phyloP scores from a whole-genome alignment of 2,888 invertebrate genomes.

The Andrena trimmerana region DNA sequence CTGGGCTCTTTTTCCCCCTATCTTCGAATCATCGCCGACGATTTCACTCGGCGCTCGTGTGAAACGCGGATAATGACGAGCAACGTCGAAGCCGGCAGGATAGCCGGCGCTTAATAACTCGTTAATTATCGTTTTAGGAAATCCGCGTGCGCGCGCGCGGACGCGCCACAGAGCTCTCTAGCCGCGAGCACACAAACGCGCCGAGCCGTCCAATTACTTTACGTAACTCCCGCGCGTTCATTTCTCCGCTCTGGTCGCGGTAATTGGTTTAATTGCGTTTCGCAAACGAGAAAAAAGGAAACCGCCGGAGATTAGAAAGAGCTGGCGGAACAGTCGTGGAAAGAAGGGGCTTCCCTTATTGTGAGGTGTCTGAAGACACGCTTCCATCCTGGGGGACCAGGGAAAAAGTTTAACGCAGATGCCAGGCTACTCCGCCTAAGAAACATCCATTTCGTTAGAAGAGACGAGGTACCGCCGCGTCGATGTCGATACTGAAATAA shows the following conservation, averaged over 20 bases:
- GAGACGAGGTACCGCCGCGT: not conserved
- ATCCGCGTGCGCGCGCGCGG: constrained; percentile 76
- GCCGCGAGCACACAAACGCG: constrained; percentile 13
- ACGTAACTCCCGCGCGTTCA: constrained; percentile 81
- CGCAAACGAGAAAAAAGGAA: constrained; percentile 71
- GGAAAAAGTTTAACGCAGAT: constrained; percentile 15
- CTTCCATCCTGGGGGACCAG: constrained; percentile 4
- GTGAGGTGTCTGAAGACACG: constrained; percentile 22
- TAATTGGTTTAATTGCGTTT: constrained; percentile 85
- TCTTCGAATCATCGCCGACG: constrained; percentile 72
- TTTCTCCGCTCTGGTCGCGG: constrained; percentile 77
- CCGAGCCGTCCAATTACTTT: constrained; percentile 82
- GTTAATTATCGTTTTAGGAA: constrained; percentile 86
- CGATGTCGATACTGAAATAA: not conserved
- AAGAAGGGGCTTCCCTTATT: constrained; percentile 20
- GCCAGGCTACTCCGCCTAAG: too few relatives aligned
- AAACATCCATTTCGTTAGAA: not conserved
- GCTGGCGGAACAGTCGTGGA: constrained; percentile 49
- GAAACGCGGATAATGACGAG: constrained; percentile 81
- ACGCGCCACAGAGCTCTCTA: constrained; percentile 8
- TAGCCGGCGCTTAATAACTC: constrained; percentile 84
- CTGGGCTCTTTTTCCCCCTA: constrained; percentile 50
- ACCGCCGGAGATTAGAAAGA: constrained; percentile 43
- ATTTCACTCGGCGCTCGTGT: constrained; percentile 81
- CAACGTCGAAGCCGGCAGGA: constrained; percentile 73